Base-by-base conservation (phyloP, 2,797 vertebrate genomes). In the Diplodus sargus region DNA sequence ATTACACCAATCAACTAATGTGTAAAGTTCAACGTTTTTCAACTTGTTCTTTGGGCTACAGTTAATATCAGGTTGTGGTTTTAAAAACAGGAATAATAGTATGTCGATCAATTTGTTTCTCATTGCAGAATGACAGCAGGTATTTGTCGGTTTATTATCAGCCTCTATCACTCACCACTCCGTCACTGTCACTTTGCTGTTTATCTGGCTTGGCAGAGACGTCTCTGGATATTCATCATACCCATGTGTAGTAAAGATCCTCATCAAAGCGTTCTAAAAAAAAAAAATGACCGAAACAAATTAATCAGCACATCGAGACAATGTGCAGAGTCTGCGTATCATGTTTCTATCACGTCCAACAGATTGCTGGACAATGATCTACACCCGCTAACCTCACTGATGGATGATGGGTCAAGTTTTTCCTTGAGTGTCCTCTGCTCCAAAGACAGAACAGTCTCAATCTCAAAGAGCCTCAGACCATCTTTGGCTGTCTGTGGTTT, bases 401-500 rank as follows among this genome's bases (percentile, higher is more conserved):
- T 57, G n/a, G 84, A 81, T 5, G 84, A 78, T 0, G 53, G 64
- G 34, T 90, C 73, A 15, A 70, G 81, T 77, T 84, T 89, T n/a
- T 65, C 62, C 49, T 92, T 93, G 10, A 82, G 78, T 67, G 91
- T 90, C 74, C 93, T 91, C 66, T 81, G 66, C 13, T 92, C 85
- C 84, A 94, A 67, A 60, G 93, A 94, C 2, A 94, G 75, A 69
- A 94, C 83, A 0, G 93, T 94, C 62, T 94, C 93, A 5, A 91
- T 89, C 82, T 94, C 93, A 79, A 94, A 94, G 7, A 94, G 91
- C 61, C 87, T 90, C 25, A 94, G 66, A 52, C 91, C 90, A 0
- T 87, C 84, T 89, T 83, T 92, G 57, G 79, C 83, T 5, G 91
- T 89, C 20, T 74, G 2, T 65, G 92, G 93, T 73, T 92, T 94